Base-by-base conservation (phyloP, 2,797 vertebrate species). In the Atherinosoma microstoma region DNA sequence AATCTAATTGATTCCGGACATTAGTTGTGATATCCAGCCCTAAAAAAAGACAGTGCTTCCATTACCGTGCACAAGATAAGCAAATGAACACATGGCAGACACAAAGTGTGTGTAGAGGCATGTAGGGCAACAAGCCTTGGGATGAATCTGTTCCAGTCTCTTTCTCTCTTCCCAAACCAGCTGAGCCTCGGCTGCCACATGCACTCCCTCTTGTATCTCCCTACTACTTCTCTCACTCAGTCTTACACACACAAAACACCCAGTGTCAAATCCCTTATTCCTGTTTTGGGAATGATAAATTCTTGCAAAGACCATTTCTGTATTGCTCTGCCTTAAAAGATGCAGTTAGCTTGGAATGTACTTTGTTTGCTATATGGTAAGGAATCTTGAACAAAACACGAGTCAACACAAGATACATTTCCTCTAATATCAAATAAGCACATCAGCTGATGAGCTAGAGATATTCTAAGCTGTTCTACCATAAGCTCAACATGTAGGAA, bases 131-230 rank as follows among this genome's bases (percentile, higher is more conserved):
- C 74, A 90, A 88, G 90, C 93, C 90, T 92, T 89, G 79, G 90
- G 91, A 90, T 82, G 88, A 91, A 90, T 94, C 85, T 92, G 88
- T 92, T 92, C 89, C 76, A 82, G 75, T 70, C 75, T 89, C 83
- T 80, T 85, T 86, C 84, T 87, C 86, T 86, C 80, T 77, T 78
- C 73, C 72, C 77, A 77, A 80, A 91, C 87, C 90, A 92, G 88
- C 89, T 92, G 91, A 93, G 87, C 88, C 86, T 83, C 27, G 74
- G 77, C 75, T 87, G 84, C 89, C 88, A 87, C 89, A 90, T 89
- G 74, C 76, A 78, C 80, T 57, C 76, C 67, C 70, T 75, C 83
- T 80, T 51, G 73, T 73, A 67, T 63, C 66, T 78, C 71, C 67
- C 30, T 18, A 32, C 58, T 56, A 56, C 34, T 49, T 58, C 35